A percentile compares a stretch with the other conserved stretches of the same genome.
Conservation (phyloP, 2,888 invertebrate genomes). For the Himalopsyche anomala region DNA sequence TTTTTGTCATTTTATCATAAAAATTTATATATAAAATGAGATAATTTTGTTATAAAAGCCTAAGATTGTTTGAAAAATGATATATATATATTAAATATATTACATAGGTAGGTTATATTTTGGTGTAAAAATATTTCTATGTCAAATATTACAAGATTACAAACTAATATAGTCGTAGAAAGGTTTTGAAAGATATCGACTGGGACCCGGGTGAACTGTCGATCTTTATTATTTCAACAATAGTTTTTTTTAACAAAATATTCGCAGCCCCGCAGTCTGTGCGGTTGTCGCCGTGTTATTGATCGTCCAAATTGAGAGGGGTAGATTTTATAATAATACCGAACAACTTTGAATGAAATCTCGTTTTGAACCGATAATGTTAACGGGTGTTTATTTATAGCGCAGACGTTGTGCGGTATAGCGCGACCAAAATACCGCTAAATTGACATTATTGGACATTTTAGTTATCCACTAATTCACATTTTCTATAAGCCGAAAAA, state of each 20-base stretch:
- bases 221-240: neutral
- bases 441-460: neutral
- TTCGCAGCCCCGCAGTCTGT: neutral
- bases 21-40: conserved; percentile 54
- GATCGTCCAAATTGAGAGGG: neutral
- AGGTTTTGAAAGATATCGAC: conserved; percentile 60
- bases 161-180: conserved; percentile 67
- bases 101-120: conserved; percentile 63
- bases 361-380: neutral
- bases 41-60: conserved; percentile 59
- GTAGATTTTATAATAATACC: conserved; percentile 7
- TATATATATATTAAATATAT: conserved; percentile 49
- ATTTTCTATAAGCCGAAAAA: neutral
- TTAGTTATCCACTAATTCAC: neutral
- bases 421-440: conserved; percentile 12
- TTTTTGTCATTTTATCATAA: conserved; percentile 40
- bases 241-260: neutral
- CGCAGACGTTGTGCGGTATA: neutral
- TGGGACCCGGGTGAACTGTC: neutral
- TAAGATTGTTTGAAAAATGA: conserved; percentile 57
- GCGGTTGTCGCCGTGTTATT: neutral
- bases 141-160: conserved; percentile 63
- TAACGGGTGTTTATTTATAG: conserved; percentile 10
- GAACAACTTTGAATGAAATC: neutral
- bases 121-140: conserved; percentile 65